Percentiles rank a stretch among this genome's conserved stretches.
These are phyloP conservation scores for Mobula hypostoma DNA, from an alignment of 2,113 vertebrate genomes.

Conservation along the genomic window DNA sequence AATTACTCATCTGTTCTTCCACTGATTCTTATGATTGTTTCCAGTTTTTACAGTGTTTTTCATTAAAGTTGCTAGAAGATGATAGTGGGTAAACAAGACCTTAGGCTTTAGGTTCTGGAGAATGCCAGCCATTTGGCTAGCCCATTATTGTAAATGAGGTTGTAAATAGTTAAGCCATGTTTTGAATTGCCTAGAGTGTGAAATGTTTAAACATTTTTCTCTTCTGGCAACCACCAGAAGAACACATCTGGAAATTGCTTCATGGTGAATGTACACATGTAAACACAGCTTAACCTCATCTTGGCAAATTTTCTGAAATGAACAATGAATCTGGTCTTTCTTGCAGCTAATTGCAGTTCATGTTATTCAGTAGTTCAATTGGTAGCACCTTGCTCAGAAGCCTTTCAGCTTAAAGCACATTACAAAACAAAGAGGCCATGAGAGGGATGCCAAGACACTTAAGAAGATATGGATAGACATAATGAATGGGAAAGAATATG, in stretches of 20 bases:
- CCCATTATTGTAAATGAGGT: neutral
- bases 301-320: neutral
- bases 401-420: too few species aligned
- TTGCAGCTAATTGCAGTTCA: neutral
- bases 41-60: neutral
- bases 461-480: too few species aligned
- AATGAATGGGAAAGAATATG: too few species aligned
- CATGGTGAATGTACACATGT: neutral
- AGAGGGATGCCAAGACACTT: too few species aligned
- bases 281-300: neutral
- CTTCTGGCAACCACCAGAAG: neutral
- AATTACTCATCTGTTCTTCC: neutral
- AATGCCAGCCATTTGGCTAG: neutral
- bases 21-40: neutral
- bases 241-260: neutral
- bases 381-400: too few species aligned
- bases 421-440: too few species aligned
- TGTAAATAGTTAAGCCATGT: neutral
- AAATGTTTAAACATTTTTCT: conserved; percentile 7
- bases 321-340: neutral
- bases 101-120: neutral
- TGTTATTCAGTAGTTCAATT: too few species aligned
- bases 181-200: neutral
- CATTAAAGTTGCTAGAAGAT: neutral
- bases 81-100: neutral